phyloP scores from a whole-genome alignment of 2,113 vertebrate genomes.

The Apus apus region DNA sequence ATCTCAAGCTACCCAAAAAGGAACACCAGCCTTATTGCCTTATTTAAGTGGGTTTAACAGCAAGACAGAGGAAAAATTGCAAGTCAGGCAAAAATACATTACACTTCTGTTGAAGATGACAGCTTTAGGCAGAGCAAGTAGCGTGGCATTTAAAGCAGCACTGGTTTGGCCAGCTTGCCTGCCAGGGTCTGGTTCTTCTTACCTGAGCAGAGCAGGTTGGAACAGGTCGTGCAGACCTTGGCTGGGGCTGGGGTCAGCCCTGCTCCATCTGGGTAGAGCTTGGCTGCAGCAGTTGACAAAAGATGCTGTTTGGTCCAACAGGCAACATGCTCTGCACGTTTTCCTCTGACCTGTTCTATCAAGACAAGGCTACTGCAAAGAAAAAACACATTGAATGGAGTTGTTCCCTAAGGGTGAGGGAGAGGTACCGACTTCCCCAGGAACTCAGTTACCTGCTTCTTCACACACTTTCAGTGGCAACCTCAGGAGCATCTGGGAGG shows the following conservation, averaged over 20 bases:
- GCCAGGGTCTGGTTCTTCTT: background rate
- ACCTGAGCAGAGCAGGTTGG: background rate
- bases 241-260: background rate
- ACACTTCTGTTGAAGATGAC: background rate
- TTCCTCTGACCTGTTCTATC: background rate
- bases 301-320: background rate
- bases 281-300: background rate
- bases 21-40: background rate
- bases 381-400: background rate
- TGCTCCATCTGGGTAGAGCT: fast-evolving
- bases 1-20: background rate
- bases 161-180: background rate
- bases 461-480: conserved; percentile 86
- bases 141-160: background rate
- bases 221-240: background rate
- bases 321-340: fast-evolving
- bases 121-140: background rate
- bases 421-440: conserved; percentile 84
- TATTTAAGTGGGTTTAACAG: background rate
- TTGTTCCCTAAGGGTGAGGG: background rate
- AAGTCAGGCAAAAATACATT: background rate
- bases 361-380: background rate
- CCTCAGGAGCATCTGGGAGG: conserved; percentile 82
- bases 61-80: background rate
- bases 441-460: conserved; percentile 85